Base-by-base conservation (phyloP, 2,888 invertebrate genomes). In the Bellardia bayeri region DNA sequence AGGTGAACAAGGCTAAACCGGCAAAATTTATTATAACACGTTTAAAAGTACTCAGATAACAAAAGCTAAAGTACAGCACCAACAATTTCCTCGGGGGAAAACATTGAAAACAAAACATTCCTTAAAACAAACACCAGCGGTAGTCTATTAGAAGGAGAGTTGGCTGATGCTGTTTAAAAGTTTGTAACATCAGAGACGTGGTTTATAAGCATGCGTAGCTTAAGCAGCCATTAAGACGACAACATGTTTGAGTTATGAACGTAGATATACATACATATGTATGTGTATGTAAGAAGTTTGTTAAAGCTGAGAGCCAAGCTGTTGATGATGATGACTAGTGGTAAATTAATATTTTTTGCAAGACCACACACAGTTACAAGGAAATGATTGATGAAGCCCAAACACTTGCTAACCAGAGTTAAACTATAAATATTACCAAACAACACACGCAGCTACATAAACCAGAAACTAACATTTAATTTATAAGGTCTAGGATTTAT, bases 11-110 rank as follows among this genome's bases (percentile, higher is more conserved):
- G 69, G 56, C 75, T 75, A 54, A 63, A 63, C 42, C 9, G 3
- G 51, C 56, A 80, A 85, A 79, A 87, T 84, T 82, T 85, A 87
- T 82, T 87, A 82, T 58, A 85, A 87, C 84, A 66, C 78, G 61
- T 84, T 78, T 64, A 63, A 61, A 82, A 69, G 74, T 75, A 74
- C 85, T 74, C 78, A 61, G 78, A 66, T 82, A 87, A 82, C 68
- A 85, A 16, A n/a, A 42, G 42, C 42, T 14, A 58, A 76, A 61
- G 69, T 54, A 9, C 74, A 78, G 79, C 85, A 79, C 79, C 79
- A 78, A 79, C 84, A 79, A 75, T 79, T 82, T 64, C 85, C 87
- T 81, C 58, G 40, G 83, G 78, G 85, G 16, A 81, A 45, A 72
- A 72, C n/a, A 49, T 66, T 30, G 30, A 49, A 30, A 13, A 58